Base-by-base conservation (phyloP, 2,888 invertebrate species). In the Drosophila cognata region DNA sequence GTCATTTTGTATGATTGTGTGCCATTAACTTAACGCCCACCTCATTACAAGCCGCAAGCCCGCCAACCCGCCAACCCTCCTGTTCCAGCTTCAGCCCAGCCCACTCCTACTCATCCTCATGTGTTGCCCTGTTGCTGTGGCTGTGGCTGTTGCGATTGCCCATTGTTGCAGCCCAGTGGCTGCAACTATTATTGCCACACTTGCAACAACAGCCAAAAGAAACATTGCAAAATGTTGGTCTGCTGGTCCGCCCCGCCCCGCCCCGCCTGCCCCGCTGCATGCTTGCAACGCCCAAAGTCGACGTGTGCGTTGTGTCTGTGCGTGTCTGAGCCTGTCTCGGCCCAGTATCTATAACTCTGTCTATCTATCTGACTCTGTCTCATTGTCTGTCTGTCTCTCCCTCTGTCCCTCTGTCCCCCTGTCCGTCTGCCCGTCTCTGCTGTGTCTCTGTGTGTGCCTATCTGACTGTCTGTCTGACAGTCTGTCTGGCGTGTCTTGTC, bases 121-220 rank as follows among this genome's bases (percentile, higher is more conserved):
- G 8, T 5, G 46, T 46, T 46, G 59, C 64, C 56, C 72, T 64
- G 72, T 56, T 63, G 71, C 71, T 65, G 71, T 36, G 46, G 69
- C 52, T 7, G 36, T 16, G 28, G 48, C 2, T 16, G 21, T 36
- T 59, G 51, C 51, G 35, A 48, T 28, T 55, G 77, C 50, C 60
- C 76, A 80, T 76, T 79, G 80, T 77, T 74, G 76, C 61, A 41
- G 41, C 16, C n/a, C 38, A 60, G 53, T 60, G 56, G 61, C 28
- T 41, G 66, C 71, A 29, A 69, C 75, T 75, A 71, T 79, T 77
- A 81, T 81, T 81, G 77, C 78, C 81, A 81, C 81, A 72, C 78
- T 78, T 78, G 25, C 76, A 67, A 67, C 66, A 50, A 58, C 58
- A 36, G 29, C 53, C 33, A 36, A 29, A 11, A 11, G n/a, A 11